These are phyloP conservation scores for Nannospalax galili DNA, from an alignment of 2,113 vertebrate species.

Conservation along the genomic window DNA sequence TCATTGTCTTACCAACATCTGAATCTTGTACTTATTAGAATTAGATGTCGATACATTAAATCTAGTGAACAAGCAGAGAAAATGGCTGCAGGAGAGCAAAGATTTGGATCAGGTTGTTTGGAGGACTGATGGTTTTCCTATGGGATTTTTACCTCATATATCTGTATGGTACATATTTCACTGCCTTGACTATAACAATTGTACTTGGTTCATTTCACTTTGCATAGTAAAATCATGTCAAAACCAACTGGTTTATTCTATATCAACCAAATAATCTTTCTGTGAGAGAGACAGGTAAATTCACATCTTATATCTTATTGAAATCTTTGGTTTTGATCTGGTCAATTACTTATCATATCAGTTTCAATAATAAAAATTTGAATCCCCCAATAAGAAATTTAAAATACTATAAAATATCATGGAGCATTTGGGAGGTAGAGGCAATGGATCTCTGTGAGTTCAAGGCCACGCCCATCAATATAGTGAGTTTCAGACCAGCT, in stretches of 20 bases:
- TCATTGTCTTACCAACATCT: neutral
- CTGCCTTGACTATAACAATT: neutral
- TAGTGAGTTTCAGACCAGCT: too few species aligned
- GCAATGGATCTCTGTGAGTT: too few species aligned
- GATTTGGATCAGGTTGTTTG: too few species aligned
- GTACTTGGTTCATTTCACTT: neutral
- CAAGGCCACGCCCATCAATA: too few species aligned
- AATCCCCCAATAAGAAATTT: neutral
- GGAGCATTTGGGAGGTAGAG: too few species aligned
- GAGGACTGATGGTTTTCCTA: too few species aligned
- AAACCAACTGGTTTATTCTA: neutral
- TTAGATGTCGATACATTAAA: neutral
- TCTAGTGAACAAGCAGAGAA: neutral
- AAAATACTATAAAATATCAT: neutral
- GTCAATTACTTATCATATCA: neutral
- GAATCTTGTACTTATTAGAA: neutral
- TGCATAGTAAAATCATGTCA: neutral
- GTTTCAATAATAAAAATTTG: neutral
- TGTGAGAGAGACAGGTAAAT: neutral
- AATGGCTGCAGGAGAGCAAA: too few species aligned
- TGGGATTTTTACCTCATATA: too few species aligned
- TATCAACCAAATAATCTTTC: neutral
- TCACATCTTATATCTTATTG: neutral
- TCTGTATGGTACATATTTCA: neutral
- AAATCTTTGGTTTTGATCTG: neutral